Evolutionary conservation across 1,140 invertebrate species (phyloP).

Genomic region (Radopholus similis): DNA sequence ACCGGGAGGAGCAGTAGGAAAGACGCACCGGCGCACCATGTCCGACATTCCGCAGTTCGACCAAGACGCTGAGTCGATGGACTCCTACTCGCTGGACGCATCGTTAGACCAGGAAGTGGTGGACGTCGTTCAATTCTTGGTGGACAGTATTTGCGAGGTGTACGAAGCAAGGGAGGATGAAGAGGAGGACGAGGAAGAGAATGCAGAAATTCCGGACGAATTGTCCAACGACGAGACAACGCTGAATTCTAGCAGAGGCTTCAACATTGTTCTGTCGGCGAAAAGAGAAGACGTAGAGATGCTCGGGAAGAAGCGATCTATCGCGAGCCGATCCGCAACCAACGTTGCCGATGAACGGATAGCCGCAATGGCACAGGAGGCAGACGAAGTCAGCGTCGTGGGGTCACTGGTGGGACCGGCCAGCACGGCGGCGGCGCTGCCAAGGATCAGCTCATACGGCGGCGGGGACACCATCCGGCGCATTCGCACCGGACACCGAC

Average conservation of each 20-base stretch:
- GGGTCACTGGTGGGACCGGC: constrained; percentile 8
- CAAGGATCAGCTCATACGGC: constrained; percentile 2
- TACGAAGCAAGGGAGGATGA: constrained; percentile 38
- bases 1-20: not conserved
- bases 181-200: constrained; percentile 36
- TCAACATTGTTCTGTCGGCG: not conserved
- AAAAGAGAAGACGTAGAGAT: not conserved
- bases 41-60: constrained; percentile 57
- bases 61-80: constrained; percentile 47
- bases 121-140: constrained; percentile 42
- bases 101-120: constrained; percentile 41
- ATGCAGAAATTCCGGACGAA: constrained; percentile 7
- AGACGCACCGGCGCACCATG: constrained; percentile 39
- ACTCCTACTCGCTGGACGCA: constrained; percentile 29
- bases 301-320: not conserved
- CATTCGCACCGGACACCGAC: constrained; percentile 49
- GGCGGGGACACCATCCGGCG: constrained; percentile 45
- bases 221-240: constrained; percentile 6
- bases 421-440: constrained; percentile 4
- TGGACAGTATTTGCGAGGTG: constrained; percentile 41
- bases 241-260: not conserved
- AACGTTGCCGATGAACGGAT: too few species aligned
- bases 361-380: too few species aligned
- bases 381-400: not conserved
- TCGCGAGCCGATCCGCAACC: not conserved